phyloP scores from a whole-genome alignment of 2,797 vertebrate species.

The Cirrhinus molitorella region DNA sequence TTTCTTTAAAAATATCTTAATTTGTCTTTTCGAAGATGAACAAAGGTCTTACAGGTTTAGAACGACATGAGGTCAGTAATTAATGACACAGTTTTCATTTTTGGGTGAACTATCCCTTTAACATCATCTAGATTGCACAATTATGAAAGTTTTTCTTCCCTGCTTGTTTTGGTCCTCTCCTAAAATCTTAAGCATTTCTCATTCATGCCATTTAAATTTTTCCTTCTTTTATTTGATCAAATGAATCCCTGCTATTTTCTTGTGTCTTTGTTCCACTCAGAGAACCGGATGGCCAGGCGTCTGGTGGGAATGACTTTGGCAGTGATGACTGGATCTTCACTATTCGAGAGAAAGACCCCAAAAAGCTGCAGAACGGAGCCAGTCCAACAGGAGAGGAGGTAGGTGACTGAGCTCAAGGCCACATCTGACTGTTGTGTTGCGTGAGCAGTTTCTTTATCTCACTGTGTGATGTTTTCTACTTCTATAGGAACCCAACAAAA shows the following conservation, averaged over 20 bases:
- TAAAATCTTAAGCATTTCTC: not conserved
- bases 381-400: slow-evolving; percentile 78
- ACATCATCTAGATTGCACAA: not conserved
- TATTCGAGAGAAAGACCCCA: slow-evolving; percentile 92
- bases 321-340: slow-evolving; percentile 95
- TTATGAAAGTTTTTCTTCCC: not conserved
- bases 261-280: slow-evolving; percentile 71
- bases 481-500: slow-evolving; percentile 88
- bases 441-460: not conserved
- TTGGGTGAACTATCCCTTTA: too few species aligned
- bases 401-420: not conserved
- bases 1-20: too few species aligned
- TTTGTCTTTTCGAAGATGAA: too few species aligned
- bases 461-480: slow-evolving; percentile 1
- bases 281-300: slow-evolving; percentile 92
- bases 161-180: not conserved
- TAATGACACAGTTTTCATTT: too few species aligned
- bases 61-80: too few species aligned
- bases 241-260: not conserved
- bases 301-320: slow-evolving; percentile 91
- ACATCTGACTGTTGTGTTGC: not conserved
- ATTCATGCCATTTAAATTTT: not conserved
- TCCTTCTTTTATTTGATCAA: not conserved
- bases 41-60: too few species aligned
- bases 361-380: slow-evolving; percentile 92